Evolutionary conservation across 53 echinoderm and acorn worm species (phyloP), one percentile per base, ranked within the genome.

Genomic region (Glandiceps talaboti): DNA sequence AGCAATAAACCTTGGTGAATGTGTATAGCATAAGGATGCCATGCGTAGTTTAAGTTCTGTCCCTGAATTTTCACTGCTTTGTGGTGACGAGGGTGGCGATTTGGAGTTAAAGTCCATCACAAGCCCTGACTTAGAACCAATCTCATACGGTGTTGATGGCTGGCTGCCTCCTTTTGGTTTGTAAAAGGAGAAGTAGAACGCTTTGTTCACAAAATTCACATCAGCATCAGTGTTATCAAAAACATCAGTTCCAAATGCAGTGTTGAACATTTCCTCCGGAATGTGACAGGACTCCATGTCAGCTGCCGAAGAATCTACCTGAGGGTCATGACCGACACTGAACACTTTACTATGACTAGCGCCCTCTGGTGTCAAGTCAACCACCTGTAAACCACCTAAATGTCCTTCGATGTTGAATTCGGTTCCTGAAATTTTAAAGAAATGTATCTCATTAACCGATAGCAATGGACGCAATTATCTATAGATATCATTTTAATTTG

Each of bases 321-420:
- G 14, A 28, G 84, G 84, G 76, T 99, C 99, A 31, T 87, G 87
- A 1, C 99, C 99, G 0, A 99, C 89, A 29, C 99, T 89, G 89
- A 99, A 99, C 29, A 99, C 89, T 74, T 89, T 93, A 75, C 87
- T 91, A 76, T 91, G 91, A 83, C 80, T 93, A 83, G 84, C 85
- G 77, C 91, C 91, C 86, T 91, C 89, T 82, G 99, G 93, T 28
- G 93, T 93, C 25, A 99, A 77, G 77, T 99, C 99, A 33, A 99
- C 80, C 31, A 99, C 84, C 74, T 99, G 99, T 29, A 99, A 82
- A 33, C 99, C 91, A 14, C 99, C 99, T 0, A 99, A 91, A 77
- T 83, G 88, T 31, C 99, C 99, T 79, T 91, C 88, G 29, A 99
- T 81, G 20, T n/a, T 84, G 30, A 94, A 77, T 64, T 86, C 90